Base-by-base conservation (phyloP, 2,113 vertebrate genomes). In the Apistogramma diplotaenia region DNA sequence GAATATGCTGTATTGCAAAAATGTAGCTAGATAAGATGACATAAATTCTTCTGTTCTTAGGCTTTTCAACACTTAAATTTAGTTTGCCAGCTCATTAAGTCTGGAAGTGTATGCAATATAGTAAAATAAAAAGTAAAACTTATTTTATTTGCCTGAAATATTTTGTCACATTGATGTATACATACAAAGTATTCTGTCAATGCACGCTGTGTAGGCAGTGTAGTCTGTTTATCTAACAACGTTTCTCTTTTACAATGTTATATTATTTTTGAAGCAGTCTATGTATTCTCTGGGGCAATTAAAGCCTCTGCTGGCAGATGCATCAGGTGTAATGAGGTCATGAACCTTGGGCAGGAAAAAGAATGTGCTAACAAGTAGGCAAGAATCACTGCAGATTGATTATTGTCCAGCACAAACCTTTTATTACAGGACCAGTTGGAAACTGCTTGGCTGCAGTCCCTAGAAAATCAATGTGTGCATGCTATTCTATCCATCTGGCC, bases 391-490 rank as follows among this genome's bases (percentile, higher is more conserved):
- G 67, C 80, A 73, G 79, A 89, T 87, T 87, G 87, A 91, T 91
- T 90, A 72, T 85, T 88, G 33, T 85, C 77, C 74, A 81, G 67
- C 79, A 62, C 78, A 56, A 83, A 78, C 75, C 74, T 89, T 92
- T 76, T 83, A 90, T 78, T 77, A 74, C 53, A 75, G 59, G 31
- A 70, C 79, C 55, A 74, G 81, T 27, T 25, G 60, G 86, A 87
- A 84, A 72, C 59, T 77, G 65, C 87, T 81, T 80, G 72, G 73
- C 86, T 55, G 58, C 78, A 61, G 80, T 87, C 85, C 78, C 53
- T 55, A 79, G 78, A 88, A 88, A 92, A 92, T 92, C 91, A 89
- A 92, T 89, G 21, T 77, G 59, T 23, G 74, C 18, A 49, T 56
- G 61, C 60, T 55, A 27, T 49, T 16, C 16, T 16, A 13, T 49